Percentiles rank a stretch among this genome's conserved stretches.
phyloP scores from a whole-genome alignment of 1,140 invertebrate genomes.

The Tenebrio molitor region DNA sequence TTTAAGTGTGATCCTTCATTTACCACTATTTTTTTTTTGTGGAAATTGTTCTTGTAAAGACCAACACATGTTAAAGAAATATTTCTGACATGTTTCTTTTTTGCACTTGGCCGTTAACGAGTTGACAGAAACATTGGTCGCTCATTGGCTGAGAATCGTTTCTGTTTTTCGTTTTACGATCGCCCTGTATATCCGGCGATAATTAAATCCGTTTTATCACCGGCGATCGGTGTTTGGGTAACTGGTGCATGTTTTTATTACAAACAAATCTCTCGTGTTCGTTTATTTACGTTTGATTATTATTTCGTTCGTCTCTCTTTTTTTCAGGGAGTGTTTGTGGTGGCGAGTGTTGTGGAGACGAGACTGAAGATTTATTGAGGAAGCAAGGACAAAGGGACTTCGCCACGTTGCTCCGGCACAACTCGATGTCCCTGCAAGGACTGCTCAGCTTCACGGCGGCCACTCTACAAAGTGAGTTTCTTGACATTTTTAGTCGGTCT shows the following conservation, averaged over 20 bases:
- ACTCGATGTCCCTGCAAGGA: conserved; percentile 74
- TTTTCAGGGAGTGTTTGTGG: conserved; percentile 70
- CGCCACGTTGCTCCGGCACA: conserved; percentile 71
- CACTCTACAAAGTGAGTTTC: conserved; percentile 73
- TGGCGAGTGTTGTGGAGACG: conserved; percentile 72
- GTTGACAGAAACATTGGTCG: too few relatives aligned
- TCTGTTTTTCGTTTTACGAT: too few relatives aligned
- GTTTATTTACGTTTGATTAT: conserved; percentile 4
- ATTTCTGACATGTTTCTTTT: too few relatives aligned
- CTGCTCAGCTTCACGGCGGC: conserved; percentile 74
- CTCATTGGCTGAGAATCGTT: too few relatives aligned
- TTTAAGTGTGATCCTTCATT: too few relatives aligned
- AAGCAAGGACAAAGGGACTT: conserved; percentile 72
- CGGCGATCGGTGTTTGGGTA: neutral
- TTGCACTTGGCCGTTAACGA: too few relatives aligned
- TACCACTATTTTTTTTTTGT: too few relatives aligned
- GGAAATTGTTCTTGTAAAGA: too few relatives aligned
- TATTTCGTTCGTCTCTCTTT: conserved; percentile 44
- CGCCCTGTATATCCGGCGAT: neutral
- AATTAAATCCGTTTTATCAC: conserved; percentile 4
- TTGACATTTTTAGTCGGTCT: conserved; percentile 16
- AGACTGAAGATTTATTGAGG: conserved; percentile 70
- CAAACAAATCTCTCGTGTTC: neutral
- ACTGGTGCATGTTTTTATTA: neutral
- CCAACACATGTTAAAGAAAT: too few relatives aligned